phyloP scores from a whole-genome alignment of 2,113 vertebrate genomes.

The Edolisoma coerulescens region DNA sequence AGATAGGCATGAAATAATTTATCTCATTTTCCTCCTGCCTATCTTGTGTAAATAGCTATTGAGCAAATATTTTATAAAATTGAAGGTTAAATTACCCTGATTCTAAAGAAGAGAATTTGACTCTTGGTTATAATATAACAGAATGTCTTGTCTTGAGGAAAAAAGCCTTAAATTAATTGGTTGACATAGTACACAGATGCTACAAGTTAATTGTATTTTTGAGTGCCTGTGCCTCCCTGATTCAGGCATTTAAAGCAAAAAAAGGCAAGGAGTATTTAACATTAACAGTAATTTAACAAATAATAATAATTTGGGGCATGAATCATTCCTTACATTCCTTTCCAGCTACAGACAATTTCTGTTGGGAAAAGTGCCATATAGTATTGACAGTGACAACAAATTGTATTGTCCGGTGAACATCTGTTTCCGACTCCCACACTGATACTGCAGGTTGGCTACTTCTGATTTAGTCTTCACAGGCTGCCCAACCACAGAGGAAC shows the following conservation, averaged over 20 bases:
- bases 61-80: neutral
- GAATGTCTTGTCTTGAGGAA: neutral
- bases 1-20: neutral
- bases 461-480: slow-evolving; percentile 63
- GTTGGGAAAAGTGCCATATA: slow-evolving; percentile 76
- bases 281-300: neutral
- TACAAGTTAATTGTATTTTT: neutral
- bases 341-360: slow-evolving; percentile 73
- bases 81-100: neutral
- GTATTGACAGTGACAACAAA: slow-evolving; percentile 78
- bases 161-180: neutral
- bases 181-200: neutral
- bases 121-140: neutral
- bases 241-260: slow-evolving; percentile 39
- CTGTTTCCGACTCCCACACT: slow-evolving; percentile 84
- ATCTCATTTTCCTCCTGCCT: neutral
- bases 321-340: slow-evolving; percentile 78
- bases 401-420: slow-evolving; percentile 78
- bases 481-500: slow-evolving; percentile 72
- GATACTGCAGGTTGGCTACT: slow-evolving; percentile 64
- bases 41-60: neutral
- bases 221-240: neutral
- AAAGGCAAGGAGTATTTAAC: neutral
- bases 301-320: slow-evolving; percentile 59
- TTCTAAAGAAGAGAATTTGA: neutral